Conservation (phyloP, 1,140 invertebrate species). For the Bombus picipes region DNA sequence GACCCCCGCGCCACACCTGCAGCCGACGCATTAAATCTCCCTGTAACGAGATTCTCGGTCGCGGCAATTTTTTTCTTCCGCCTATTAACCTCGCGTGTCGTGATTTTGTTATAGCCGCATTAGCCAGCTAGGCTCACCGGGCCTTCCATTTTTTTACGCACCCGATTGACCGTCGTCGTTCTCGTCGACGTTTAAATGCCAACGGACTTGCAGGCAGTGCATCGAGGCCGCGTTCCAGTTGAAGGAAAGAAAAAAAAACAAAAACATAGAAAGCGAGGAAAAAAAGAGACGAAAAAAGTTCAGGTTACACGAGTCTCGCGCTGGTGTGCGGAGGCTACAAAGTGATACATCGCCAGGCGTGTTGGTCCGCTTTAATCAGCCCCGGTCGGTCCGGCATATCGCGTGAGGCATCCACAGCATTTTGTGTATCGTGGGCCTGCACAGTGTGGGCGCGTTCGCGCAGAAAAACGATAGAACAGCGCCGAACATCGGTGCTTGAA, state of each 20-base stretch:
- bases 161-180: constrained; percentile 4
- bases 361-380: constrained; percentile 56
- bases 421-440: constrained; percentile 11
- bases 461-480: constrained; percentile 50
- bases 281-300: not conserved
- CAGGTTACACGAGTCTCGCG: not conserved
- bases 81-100: not conserved
- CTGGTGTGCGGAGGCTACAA: not conserved
- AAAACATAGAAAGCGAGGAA: not conserved
- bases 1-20: not conserved
- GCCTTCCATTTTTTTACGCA: not conserved
- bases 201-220: not conserved
- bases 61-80: constrained; percentile 12
- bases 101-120: not conserved
- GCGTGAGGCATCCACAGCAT: constrained; percentile 48
- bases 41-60: not conserved
- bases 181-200: not conserved
- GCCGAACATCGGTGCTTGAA: not conserved
- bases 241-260: not conserved
- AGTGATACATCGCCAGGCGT: constrained; percentile 19
- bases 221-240: constrained; percentile 12
- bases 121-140: not conserved
- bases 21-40: not conserved
- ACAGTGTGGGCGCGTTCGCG: constrained; percentile 19
- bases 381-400: constrained; percentile 29